phyloP scores from a whole-genome alignment of 2,113 vertebrate species.

The Mesitornis unicolor region DNA sequence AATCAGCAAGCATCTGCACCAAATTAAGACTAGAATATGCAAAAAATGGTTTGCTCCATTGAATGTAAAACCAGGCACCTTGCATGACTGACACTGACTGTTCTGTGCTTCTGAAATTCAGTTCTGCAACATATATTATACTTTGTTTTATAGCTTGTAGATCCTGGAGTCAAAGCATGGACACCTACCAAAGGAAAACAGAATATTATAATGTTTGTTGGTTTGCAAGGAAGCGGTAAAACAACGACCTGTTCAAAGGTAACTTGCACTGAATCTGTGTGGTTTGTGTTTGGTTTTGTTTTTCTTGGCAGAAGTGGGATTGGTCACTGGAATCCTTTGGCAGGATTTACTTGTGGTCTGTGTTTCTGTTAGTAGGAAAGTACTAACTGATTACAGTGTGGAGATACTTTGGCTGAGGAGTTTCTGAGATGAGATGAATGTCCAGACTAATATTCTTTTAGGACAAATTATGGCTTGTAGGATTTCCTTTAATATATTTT shows the following conservation, averaged over 20 bases:
- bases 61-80: background rate
- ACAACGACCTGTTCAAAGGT: constrained; percentile 99
- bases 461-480: background rate
- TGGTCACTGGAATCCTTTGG: background rate
- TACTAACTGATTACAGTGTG: background rate
- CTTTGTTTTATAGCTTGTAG: constrained; percentile 84
- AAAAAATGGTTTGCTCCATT: background rate
- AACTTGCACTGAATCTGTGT: background rate
- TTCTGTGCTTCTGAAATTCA: background rate
- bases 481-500: background rate
- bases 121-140: background rate
- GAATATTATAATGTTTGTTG: constrained; percentile 99
- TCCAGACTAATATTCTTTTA: background rate
- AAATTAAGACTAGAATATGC: background rate
- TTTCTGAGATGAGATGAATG: background rate
- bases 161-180: constrained; percentile 98
- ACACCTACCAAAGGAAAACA: constrained; percentile 98
- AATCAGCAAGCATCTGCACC: background rate
- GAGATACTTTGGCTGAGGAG: background rate
- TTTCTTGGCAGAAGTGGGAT: no score
- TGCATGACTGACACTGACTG: background rate
- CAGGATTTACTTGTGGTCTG: background rate
- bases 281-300: background rate
- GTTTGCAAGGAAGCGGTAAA: constrained; percentile 97
- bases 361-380: background rate